A percentile compares a stretch with the other conserved stretches of the same genome.
These are phyloP conservation scores for Sus scrofa DNA, from an alignment of 2,113 vertebrate species.

Conservation along the genomic window DNA sequence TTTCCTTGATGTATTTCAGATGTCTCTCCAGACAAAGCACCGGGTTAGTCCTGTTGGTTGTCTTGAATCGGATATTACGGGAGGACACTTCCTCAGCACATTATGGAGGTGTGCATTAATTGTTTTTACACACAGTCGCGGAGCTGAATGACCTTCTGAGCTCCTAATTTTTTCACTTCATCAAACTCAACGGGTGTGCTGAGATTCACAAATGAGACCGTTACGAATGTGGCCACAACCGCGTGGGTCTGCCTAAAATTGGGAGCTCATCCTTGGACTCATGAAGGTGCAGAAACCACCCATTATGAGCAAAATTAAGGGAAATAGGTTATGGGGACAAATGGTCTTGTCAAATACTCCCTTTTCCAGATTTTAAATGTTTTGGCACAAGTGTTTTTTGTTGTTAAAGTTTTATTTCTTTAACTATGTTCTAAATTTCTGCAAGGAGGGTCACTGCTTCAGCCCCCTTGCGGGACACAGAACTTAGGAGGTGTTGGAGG, in stretches of 20 bases:
- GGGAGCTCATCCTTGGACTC: not conserved
- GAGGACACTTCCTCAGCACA: conserved; percentile 62
- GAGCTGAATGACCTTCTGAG: not conserved
- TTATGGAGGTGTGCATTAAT: conserved; percentile 71
- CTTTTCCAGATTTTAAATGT: conserved; percentile 47
- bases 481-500: not conserved
- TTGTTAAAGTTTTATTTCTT: conserved; percentile 27
- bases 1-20: conserved; percentile 81
- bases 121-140: conserved; percentile 72
- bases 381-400: conserved; percentile 43
- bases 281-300: not conserved
- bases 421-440: not conserved
- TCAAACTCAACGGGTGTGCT: conserved; percentile 70
- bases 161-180: conserved; percentile 64
- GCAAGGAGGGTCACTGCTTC: not conserved
- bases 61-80: conserved; percentile 79
- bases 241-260: not conserved
- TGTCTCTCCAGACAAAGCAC: conserved; percentile 73
- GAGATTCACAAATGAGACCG: conserved; percentile 70
- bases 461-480: not conserved
- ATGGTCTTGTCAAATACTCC: conserved; percentile 47
- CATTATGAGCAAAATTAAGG: conserved; percentile 41
- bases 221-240: conserved; percentile 54
- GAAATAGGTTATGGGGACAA: conserved; percentile 53
- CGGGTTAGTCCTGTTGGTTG: conserved; percentile 57